A percentile compares a stretch with the other conserved stretches of the same genome.
Conservation (phyloP, 2,888 invertebrate species). For the Liodrosophila aerea region DNA sequence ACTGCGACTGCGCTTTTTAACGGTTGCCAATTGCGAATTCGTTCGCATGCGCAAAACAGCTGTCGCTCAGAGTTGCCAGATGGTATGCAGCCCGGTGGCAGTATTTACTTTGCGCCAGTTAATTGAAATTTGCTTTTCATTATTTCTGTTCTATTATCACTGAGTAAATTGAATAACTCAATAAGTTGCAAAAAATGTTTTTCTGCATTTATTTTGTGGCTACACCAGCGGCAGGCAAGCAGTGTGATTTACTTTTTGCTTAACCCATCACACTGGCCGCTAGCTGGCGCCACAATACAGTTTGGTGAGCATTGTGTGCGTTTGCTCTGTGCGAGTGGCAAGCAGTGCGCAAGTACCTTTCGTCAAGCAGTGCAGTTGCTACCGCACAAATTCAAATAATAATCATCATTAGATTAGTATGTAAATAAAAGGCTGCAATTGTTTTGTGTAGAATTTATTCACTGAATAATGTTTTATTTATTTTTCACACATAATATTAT, state of each 20-base stretch:
- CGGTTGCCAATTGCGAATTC: constrained; percentile 36
- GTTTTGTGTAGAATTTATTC: constrained; percentile 52
- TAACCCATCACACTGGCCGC: too few relatives aligned
- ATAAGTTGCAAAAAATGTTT: too few relatives aligned
- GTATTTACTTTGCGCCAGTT: too few relatives aligned
- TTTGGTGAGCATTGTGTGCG: constrained; percentile 10
- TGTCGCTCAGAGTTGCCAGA: constrained; percentile 39
- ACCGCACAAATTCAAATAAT: background rate
- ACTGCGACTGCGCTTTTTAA: constrained; percentile 56
- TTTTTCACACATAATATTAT: constrained; percentile 55
- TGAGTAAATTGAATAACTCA: background rate
- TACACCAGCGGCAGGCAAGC: too few relatives aligned
- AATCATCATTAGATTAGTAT: too few relatives aligned
- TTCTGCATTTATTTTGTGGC: too few relatives aligned
- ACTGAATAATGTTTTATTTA: constrained; percentile 52
- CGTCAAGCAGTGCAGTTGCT: constrained; percentile 20
- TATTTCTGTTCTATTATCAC: too few relatives aligned
- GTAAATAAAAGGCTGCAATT: too few relatives aligned
- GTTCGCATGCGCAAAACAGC: constrained; percentile 57
- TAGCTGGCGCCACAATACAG: constrained; percentile 6
- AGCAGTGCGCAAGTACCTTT: constrained; percentile 16
- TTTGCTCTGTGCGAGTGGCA: background rate
- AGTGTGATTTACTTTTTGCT: too few relatives aligned
- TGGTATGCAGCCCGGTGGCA: background rate
- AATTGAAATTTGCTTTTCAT: too few relatives aligned